phyloP scores from a whole-genome alignment of 2,113 vertebrate genomes.

The Motacilla tschutschensis region DNA sequence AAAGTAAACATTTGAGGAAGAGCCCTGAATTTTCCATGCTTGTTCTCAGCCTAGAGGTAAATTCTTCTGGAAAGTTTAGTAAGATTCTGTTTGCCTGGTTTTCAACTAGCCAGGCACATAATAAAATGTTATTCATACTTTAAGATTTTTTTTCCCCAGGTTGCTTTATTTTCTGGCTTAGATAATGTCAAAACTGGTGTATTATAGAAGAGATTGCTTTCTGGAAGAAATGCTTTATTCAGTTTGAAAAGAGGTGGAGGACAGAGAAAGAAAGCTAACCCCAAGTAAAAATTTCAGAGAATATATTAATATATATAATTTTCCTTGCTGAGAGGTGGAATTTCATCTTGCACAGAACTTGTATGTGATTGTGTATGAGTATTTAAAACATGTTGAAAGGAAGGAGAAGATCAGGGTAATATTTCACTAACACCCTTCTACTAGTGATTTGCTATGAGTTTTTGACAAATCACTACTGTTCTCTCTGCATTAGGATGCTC shows the following conservation, averaged over 20 bases:
- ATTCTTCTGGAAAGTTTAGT: conserved; percentile 25
- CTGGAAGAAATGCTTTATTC: not conserved
- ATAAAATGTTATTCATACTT: not conserved
- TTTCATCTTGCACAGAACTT: not conserved
- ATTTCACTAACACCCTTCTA: not conserved
- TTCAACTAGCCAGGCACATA: not conserved
- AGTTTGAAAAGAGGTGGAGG: not conserved
- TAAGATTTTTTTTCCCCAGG: not conserved
- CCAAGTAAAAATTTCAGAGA: not conserved
- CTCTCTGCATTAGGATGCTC: not conserved
- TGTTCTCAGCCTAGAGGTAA: not conserved
- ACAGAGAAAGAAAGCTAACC: not conserved
- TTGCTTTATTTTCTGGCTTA: not conserved
- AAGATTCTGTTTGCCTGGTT: not conserved
- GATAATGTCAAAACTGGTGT: not conserved
- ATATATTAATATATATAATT: not conserved
- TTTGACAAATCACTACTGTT: not conserved
- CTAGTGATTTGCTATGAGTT: not conserved
- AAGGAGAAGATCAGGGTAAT: not conserved
- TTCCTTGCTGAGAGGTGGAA: not conserved
- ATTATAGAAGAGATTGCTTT: not conserved
- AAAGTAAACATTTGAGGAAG: not conserved
- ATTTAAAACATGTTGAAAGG: not conserved
- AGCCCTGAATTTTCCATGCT: not conserved
- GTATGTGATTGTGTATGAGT: not conserved